These are phyloP conservation scores for Arctia plantaginis DNA, from an alignment of 2,888 invertebrate species.

Conservation along the genomic window DNA sequence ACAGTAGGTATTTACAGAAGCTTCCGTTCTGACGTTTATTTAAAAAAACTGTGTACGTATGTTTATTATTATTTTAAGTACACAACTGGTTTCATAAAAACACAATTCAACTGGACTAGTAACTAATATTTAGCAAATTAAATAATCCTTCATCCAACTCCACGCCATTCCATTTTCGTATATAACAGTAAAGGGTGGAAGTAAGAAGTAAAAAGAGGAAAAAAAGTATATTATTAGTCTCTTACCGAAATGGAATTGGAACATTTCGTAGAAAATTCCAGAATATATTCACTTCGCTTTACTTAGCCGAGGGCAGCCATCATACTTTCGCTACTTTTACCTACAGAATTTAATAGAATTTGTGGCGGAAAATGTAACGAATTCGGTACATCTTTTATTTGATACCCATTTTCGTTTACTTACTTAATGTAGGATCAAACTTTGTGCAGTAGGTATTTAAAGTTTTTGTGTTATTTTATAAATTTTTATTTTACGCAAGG, in stretches of 20 bases:
- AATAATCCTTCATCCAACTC: conserved; percentile 55
- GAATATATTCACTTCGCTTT: conserved; percentile 84
- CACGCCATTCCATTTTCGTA: conserved; percentile 67
- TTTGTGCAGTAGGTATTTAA: neutral
- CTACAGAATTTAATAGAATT: conserved; percentile 78
- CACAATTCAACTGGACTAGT: neutral
- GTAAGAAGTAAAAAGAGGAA: conserved; percentile 86
- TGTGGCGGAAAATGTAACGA: conserved; percentile 68
- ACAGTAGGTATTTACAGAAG: neutral
- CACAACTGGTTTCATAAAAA: neutral
- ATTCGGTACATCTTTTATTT: conserved; percentile 62
- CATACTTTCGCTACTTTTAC: conserved; percentile 81
- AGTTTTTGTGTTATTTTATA: neutral
- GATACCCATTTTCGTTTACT: conserved; percentile 53
- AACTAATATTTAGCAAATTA: neutral
- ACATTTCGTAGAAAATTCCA: conserved; percentile 84
- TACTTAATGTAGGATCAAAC: conserved; percentile 42
- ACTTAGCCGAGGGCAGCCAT: conserved; percentile 80
- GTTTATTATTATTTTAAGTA: no score
- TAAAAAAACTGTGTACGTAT: neutral
- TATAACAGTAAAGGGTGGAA: conserved; percentile 86
- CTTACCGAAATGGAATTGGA: conserved; percentile 87
- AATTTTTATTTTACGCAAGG: neutral
- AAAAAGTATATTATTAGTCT: conserved; percentile 86
- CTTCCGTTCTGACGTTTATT: neutral